A percentile compares a stretch with the other conserved stretches of the same genome.
phyloP scores from a whole-genome alignment of 2,113 vertebrate species.

The Lepidothrix coronata region DNA sequence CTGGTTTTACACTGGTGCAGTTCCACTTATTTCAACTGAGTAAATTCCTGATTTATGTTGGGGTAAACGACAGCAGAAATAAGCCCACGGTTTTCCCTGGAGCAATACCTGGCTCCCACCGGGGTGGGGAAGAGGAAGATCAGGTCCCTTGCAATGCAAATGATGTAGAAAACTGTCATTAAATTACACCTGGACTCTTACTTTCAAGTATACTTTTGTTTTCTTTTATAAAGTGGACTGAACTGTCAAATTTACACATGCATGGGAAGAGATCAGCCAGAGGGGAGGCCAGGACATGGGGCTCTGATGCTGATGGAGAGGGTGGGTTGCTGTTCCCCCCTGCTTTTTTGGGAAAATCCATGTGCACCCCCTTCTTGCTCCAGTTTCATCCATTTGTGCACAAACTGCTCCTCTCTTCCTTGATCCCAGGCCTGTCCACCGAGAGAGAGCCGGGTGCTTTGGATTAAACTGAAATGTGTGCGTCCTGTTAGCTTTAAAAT shows the following conservation, averaged over 20 bases:
- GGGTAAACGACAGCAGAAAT: not conserved
- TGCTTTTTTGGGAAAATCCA: rapidly evolving
- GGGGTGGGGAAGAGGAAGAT: not conserved
- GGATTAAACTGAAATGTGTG: not conserved
- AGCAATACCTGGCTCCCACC: not conserved
- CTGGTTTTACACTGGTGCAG: slow-evolving; percentile 48
- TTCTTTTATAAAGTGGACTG: not conserved
- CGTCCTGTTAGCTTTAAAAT: not conserved
- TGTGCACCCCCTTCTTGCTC: not conserved
- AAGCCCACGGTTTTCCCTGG: not conserved
- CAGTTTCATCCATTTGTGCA: rapidly evolving
- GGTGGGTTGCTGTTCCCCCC: rapidly evolving
- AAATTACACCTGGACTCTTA: not conserved
- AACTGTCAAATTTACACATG: not conserved
- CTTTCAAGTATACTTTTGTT: not conserved
- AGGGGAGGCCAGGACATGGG: not conserved
- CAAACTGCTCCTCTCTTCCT: not conserved
- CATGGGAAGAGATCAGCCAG: not conserved
- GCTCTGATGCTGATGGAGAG: not conserved
- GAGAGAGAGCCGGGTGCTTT: not conserved
- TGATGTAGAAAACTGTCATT: not conserved
- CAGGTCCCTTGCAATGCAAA: not conserved
- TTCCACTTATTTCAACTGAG: slow-evolving; percentile 44
- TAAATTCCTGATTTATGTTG: slow-evolving; percentile 47
- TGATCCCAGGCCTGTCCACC: rapidly evolving